These are phyloP conservation scores for Holothuria glaberrima DNA, from an alignment of 35 echinoderm and acorn worm species.

Conservation along the genomic window DNA sequence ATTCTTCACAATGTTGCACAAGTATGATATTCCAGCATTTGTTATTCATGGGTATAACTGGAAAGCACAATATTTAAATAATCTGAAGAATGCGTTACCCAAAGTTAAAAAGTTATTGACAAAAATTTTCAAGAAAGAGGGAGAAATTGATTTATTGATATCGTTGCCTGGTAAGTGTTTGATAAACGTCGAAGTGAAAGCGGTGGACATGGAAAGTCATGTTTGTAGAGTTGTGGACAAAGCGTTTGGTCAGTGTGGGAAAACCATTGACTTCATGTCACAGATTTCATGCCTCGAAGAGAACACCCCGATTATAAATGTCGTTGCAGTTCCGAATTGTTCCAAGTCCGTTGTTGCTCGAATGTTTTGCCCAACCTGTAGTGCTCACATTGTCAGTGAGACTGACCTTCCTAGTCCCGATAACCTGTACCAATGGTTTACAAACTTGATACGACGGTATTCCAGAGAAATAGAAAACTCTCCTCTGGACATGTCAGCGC, in stretches of 20 bases:
- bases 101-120: not conserved
- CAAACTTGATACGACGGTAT: not conserved
- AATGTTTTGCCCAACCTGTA: slow-evolving; percentile 9
- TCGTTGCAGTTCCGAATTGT: slow-evolving; percentile 21
- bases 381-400: not conserved
- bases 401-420: not conserved
- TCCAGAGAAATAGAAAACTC: not conserved
- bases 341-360: too few relatives aligned
- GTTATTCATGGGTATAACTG: slow-evolving; percentile 30
- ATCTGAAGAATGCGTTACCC: too few relatives aligned
- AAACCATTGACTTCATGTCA: slow-evolving; percentile 23
- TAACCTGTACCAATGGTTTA: not conserved
- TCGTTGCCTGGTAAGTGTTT: not conserved
- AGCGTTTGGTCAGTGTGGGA: not conserved
- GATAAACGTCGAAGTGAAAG: slow-evolving; percentile 30
- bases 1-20: slow-evolving; percentile 5
- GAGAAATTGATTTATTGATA: slow-evolving; percentile 29
- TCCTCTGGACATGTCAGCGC: not conserved
- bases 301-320: not conserved
- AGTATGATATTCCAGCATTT: slow-evolving; percentile 23
- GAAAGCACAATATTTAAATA: slow-evolving; percentile 4
- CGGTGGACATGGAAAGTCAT: not conserved
- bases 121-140: not conserved
- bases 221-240: not conserved
- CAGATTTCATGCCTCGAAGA: not conserved